A percentile compares a stretch with the other conserved stretches of the same genome.
phyloP scores from a whole-genome alignment of 2,113 vertebrate species.

The Anarhynchus alexandrinus region DNA sequence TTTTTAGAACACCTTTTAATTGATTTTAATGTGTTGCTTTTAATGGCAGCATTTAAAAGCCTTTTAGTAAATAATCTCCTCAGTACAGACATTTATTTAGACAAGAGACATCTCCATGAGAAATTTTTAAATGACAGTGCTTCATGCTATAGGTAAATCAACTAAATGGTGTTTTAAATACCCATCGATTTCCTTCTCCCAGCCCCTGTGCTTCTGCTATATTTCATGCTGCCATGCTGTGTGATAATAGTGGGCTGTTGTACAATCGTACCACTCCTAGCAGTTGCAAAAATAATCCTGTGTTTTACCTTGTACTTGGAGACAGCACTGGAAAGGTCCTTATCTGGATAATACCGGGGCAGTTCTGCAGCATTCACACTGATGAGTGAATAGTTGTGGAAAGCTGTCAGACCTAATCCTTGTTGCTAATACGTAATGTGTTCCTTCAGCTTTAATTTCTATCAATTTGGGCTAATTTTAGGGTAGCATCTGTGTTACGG shows the following conservation, averaged over 20 bases:
- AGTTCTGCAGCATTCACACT: neutral
- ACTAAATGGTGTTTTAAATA: conserved; percentile 46
- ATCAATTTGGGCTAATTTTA: neutral
- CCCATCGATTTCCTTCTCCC: neutral
- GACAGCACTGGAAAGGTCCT: neutral
- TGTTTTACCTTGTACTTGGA: neutral
- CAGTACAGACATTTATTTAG: neutral
- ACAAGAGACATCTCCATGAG: neutral
- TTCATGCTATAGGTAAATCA: conserved; percentile 32
- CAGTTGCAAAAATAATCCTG: neutral
- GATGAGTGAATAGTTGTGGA: neutral
- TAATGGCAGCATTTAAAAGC: conserved; percentile 31
- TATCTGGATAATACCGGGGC: neutral
- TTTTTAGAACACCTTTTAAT: conserved; percentile 39
- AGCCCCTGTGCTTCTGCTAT: neutral
- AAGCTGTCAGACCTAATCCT: neutral
- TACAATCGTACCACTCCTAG: neutral
- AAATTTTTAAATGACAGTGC: conserved; percentile 8
- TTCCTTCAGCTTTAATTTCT: neutral
- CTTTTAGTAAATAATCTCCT: conserved; percentile 40
- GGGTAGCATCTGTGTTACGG: neutral
- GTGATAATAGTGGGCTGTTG: neutral
- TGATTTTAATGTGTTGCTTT: conserved; percentile 48
- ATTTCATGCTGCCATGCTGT: neutral
- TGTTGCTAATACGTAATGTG: neutral